Evolutionary conservation across 2,797 vertebrate genomes (phyloP).

Genomic region (Myotis planiceps): DNA sequence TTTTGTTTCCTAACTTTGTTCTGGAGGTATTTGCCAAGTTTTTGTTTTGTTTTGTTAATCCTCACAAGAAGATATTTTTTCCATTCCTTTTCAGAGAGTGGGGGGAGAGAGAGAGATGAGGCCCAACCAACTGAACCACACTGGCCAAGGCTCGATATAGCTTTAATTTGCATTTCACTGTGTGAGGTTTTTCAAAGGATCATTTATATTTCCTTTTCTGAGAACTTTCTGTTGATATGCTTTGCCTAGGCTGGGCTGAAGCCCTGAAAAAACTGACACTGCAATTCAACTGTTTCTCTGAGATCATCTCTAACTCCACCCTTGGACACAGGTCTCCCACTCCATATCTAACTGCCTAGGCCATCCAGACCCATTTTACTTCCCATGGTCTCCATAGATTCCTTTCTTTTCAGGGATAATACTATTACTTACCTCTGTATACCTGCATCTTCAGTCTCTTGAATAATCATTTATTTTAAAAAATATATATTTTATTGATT

Average conservation of each 20-base stretch:
- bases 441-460: background rate
- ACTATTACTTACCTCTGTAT: background rate
- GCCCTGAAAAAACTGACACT: background rate
- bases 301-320: background rate
- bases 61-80: background rate
- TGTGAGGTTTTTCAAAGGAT: slow-evolving; percentile 17
- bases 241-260: background rate
- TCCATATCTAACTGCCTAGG: background rate
- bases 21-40: background rate
- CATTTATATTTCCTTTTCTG: slow-evolving; percentile 32
- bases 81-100: background rate
- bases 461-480: background rate
- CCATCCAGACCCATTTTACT: background rate
- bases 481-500: no score
- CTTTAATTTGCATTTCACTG: slow-evolving; percentile 42
- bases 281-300: background rate
- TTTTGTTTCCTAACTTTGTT: background rate
- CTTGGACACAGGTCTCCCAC: background rate
- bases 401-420: slow-evolving; percentile 33
- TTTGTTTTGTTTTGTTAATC: background rate
- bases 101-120: background rate
- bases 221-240: background rate
- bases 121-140: background rate
- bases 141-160: background rate
- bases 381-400: background rate